Conservation (phyloP, 2,888 invertebrate genomes). For the Melinaea menophilus region DNA sequence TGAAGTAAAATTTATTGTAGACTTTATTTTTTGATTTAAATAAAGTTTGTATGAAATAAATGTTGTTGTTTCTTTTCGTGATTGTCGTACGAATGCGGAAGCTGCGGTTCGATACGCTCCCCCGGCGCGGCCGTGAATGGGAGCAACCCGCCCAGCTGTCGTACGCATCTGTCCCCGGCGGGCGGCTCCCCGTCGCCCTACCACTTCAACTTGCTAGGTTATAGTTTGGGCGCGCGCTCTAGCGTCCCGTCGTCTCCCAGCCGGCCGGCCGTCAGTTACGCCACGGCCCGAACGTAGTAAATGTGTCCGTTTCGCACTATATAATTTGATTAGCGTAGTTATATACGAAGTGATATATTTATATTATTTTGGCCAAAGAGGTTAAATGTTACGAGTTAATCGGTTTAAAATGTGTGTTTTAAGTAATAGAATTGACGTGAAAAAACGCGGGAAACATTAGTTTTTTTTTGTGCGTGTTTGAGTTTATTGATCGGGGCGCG, state of each 20-base stretch:
- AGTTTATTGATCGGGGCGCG: slow-evolving; percentile 62
- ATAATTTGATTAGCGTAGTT: slow-evolving; percentile 23
- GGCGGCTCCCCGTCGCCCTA: slow-evolving; percentile 52
- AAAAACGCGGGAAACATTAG: slow-evolving; percentile 57
- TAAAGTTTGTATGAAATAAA: slow-evolving; percentile 75
- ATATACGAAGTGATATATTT: slow-evolving; percentile 14
- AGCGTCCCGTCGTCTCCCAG: slow-evolving; percentile 54
- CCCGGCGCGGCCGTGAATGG: slow-evolving; percentile 60
- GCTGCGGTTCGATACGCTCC: slow-evolving; percentile 44
- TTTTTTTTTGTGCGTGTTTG: slow-evolving; percentile 41
- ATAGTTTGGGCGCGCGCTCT: slow-evolving; percentile 66
- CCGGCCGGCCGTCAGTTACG: slow-evolving; percentile 53
- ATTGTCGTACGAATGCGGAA: slow-evolving; percentile 58
- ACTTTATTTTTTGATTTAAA: slow-evolving; percentile 78
- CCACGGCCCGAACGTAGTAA: slow-evolving; percentile 61
- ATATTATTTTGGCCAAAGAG: slow-evolving; percentile 9
- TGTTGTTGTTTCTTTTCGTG: slow-evolving; percentile 31
- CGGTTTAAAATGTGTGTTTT: slow-evolving; percentile 5
- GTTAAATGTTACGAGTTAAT: slow-evolving; percentile 18
- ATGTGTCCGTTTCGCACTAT: slow-evolving; percentile 45
- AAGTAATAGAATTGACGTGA: slow-evolving; percentile 36
- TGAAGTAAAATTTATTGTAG: slow-evolving; percentile 71
- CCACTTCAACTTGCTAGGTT: slow-evolving; percentile 67
- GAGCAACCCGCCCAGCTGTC: slow-evolving; percentile 53
- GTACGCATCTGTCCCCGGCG: slow-evolving; percentile 47